Evolutionary conservation across 2,113 vertebrate species (phyloP).

Genomic region (Mesembrinibis cayennensis): DNA sequence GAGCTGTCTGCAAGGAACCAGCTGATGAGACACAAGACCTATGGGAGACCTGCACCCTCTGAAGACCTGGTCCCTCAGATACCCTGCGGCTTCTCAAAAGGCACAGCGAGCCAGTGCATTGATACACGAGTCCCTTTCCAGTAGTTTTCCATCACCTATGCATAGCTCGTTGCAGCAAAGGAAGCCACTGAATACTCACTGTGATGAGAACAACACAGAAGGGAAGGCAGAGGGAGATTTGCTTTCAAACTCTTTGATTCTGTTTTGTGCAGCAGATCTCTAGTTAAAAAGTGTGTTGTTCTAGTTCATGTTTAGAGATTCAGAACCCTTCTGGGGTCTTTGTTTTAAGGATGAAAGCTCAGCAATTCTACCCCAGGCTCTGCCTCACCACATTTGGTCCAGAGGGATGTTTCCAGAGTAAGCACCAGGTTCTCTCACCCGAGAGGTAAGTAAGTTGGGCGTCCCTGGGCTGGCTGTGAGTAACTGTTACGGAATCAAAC

Average conservation of each 20-base stretch:
- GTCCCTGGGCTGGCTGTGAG: neutral
- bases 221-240: neutral
- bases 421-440: neutral
- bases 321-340: neutral
- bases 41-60: neutral
- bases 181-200: fast-evolving
- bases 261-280: neutral
- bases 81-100: neutral
- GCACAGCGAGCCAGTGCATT: neutral
- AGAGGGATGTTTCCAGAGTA: neutral
- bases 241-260: neutral
- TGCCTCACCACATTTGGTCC: neutral
- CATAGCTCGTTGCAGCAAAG: neutral
- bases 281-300: neutral
- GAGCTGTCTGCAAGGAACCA: neutral
- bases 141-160: neutral
- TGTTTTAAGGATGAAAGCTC: neutral
- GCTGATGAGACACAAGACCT: neutral
- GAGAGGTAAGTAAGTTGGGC: neutral
- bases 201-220: neutral
- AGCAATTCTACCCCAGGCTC: neutral
- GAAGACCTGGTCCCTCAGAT: neutral
- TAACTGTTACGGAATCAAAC: neutral
- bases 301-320: neutral
- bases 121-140: neutral